Conservation (phyloP, 2,113 vertebrate genomes). For the Coryphaenoides rupestris region DNA sequence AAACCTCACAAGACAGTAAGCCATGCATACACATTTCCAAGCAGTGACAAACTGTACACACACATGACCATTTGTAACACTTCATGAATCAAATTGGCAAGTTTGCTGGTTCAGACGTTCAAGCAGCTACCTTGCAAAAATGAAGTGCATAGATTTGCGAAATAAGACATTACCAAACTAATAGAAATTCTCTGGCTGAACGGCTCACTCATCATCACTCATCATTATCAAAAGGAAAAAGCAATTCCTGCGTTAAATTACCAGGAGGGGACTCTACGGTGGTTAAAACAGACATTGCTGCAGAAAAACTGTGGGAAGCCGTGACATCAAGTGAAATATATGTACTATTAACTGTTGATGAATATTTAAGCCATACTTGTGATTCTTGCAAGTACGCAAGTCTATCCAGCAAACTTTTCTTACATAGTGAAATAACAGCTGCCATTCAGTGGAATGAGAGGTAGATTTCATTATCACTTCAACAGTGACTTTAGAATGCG, state of each 20-base stretch:
- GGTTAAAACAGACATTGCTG: constrained; percentile 14
- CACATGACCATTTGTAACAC: background rate
- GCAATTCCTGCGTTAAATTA: constrained; percentile 21
- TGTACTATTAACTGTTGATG: too few relatives aligned
- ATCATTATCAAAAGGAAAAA: constrained; percentile 19
- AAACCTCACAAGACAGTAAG: too few relatives aligned
- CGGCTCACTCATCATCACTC: constrained; percentile 8
- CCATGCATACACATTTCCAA: too few relatives aligned
- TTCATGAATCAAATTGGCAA: background rate
- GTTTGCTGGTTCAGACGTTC: background rate
- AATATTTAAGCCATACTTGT: too few relatives aligned
- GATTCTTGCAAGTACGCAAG: too few relatives aligned
- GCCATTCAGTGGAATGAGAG: too few relatives aligned
- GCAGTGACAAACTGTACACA: background rate
- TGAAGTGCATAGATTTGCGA: background rate
- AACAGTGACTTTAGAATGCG: too few relatives aligned
- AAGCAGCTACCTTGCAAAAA: background rate
- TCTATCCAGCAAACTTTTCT: too few relatives aligned
- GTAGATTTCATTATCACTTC: too few relatives aligned
- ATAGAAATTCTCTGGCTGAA: background rate
- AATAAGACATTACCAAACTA: constrained; percentile 8
- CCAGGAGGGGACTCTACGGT: background rate
- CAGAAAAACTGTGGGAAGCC: background rate
- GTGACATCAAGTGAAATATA: too few relatives aligned
- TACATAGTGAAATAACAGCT: too few relatives aligned